Evolutionary conservation across 2,113 vertebrate species (phyloP), one percentile per base, ranked within the genome.

Genomic region (Aspiorhynchus laticeps): DNA sequence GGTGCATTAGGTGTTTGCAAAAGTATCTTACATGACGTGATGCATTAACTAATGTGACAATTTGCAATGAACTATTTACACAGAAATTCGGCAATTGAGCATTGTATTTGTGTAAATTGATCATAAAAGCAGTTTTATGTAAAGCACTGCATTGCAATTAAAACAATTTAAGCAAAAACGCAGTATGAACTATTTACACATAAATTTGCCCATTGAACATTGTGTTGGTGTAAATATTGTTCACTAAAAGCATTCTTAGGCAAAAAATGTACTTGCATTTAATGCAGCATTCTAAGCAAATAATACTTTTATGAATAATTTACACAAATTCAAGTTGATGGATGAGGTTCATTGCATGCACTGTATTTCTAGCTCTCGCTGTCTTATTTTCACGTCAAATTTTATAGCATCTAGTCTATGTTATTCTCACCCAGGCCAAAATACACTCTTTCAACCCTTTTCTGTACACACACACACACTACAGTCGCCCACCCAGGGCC

Each of bases 401-500:
- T 24, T 73, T 24, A 12, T n/a, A 41, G 21, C 10, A 11, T 41
- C 1, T n/a, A n/a, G 21, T 74, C 33, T 5, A 15, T 71, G 71
- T 41, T 74, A 46, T 48, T 76, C n/a, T 15, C 24, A 76, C 28
- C 6, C 7, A 74, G 38, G 21, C 38, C 38, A 75, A 43, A n/a
- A 75, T 7, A 74, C 8, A 74, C 71, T 74, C 38, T 75, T 75
- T 75, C 36, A 74, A n/a, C 5, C 21, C 38, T 2, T 46, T 53
- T 56, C 31, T 67, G 3, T 1, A 46, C 24, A 53, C 4, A 78
- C 24, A 43, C 43, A 85, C 61, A 53, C 7, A 56, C 31, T 21
- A 28, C 53, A 80, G 26, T n/a, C n/a, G 4, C 21, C 53, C 41
- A 80, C 71, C 63, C 48, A 51, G 43, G 90, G 90, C 87, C 91